Evolutionary conservation across 2,113 vertebrate genomes (phyloP), one percentile per base, ranked within the genome.

Genomic region (Piaya cayana): DNA sequence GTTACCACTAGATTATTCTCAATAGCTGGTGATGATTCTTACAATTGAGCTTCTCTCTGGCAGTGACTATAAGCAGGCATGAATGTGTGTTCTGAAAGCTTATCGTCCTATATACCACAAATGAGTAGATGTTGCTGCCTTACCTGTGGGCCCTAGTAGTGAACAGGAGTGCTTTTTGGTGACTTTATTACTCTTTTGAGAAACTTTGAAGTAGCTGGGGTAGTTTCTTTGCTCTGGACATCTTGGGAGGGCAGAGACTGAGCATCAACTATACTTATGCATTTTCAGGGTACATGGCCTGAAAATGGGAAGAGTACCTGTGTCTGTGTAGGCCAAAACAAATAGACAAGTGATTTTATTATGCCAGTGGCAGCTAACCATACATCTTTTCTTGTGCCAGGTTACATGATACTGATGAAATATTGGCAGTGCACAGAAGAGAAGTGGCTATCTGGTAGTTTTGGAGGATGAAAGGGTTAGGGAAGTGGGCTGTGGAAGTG

Each of bases 401-500:
- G 7, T 42, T 91, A 16, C 6, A 1, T 36, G 42, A 36, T 19
- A 26, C 5, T 36, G 60, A 30, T 72, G 13, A 50, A 50, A 6
- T 37, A 16, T 23, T 65, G 49, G 30, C 39, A 50, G 13, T 3
- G 19, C 15, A 17, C 15, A 39, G 72, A 47, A 82, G 30, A 86
- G 53, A 63, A 65, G 43, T 76, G 20, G 15, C 8, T 77, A 9
- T 37, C 23, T 39, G 43, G 18, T 19, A 32, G 30, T 53, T 49
- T 30, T 62, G 50, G 55, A 49, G 42, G 19, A 74, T 59, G 45
- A 42, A 58, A 81, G 45, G 25, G 37, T 45, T 9, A 22, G 55
- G n/a, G 22, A 80, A 56, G 55, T 0, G 0, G 19, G 32, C 7
- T 49, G 49, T 39, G 32, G 29, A 76, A 36, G 27, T 30, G n/a